Percentiles rank a stretch among this genome's conserved stretches.
Conservation (phyloP, 2,113 vertebrate species). For the Anguilla japonica region DNA sequence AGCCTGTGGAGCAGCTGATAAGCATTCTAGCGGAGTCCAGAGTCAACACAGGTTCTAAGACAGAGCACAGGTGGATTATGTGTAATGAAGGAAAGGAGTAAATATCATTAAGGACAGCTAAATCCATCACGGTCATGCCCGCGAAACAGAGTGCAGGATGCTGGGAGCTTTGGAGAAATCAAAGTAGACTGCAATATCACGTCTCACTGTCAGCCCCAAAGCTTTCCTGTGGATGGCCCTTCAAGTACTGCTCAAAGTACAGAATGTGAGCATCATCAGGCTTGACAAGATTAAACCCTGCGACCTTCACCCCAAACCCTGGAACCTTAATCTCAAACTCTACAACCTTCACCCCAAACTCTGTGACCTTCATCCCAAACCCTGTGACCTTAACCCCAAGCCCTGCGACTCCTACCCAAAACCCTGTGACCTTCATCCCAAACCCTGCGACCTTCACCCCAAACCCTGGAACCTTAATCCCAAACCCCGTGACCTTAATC, state of each 20-base stretch:
- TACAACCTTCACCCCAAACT: no score
- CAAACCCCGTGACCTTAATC: no score
- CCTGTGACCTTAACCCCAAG: no score
- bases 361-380: no score
- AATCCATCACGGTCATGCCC: slow-evolving; percentile 57
- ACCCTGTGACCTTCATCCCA: no score
- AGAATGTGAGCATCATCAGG: background rate
- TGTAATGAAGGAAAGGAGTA: slow-evolving; percentile 74
- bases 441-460: no score
- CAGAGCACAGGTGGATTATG: slow-evolving; percentile 71
- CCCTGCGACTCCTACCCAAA: no score
- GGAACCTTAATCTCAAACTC: no score
- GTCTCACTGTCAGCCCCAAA: background rate
- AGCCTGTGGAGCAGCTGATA: slow-evolving; percentile 77
- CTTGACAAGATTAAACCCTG: background rate
- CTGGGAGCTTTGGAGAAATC: slow-evolving; percentile 53
- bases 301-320: no score
- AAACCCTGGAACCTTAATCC: no score
- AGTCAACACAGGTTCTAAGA: slow-evolving; percentile 65
- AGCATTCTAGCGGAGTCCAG: slow-evolving; percentile 71
- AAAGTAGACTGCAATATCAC: background rate
- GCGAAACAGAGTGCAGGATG: slow-evolving; percentile 54
- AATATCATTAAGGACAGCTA: slow-evolving; percentile 67
- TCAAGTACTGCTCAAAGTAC: background rate
- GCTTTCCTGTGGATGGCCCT: background rate